Conservation (phyloP, 2,113 vertebrate genomes). For the Oryzias celebensis region DNA sequence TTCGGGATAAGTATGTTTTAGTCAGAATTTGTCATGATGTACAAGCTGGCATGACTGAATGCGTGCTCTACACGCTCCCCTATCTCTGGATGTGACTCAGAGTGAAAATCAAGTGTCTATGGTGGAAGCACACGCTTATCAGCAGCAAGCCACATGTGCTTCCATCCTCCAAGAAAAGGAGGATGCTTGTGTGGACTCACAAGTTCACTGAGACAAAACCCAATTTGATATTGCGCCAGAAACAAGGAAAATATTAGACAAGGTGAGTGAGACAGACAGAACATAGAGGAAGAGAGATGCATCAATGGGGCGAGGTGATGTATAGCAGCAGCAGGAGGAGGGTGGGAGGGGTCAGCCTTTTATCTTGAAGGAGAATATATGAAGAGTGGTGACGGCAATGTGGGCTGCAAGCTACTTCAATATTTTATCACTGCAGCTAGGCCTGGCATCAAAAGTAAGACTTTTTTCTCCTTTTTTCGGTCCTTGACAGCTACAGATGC, state of each 20-base stretch:
- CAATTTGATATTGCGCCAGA: neutral
- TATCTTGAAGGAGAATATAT: constrained; percentile 67
- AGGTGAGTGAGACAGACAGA: constrained; percentile 11
- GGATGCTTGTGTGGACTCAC: neutral
- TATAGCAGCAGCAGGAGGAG: constrained; percentile 4
- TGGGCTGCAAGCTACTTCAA: constrained; percentile 57
- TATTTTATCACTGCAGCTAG: constrained; percentile 59
- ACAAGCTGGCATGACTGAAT: too few species aligned
- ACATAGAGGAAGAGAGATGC: constrained; percentile 17
- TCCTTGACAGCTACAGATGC: constrained; percentile 43
- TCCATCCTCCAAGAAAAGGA: neutral
- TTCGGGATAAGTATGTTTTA: too few species aligned
- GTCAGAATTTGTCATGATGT: too few species aligned
- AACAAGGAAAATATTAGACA: neutral
- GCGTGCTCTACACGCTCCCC: too few species aligned
- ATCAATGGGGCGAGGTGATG: constrained; percentile 45
- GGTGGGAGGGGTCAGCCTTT: constrained; percentile 50
- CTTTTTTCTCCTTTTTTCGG: constrained; percentile 11
- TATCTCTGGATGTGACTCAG: too few species aligned
- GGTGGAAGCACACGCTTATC: neutral
- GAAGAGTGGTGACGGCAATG: constrained; percentile 49
- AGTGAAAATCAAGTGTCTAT: neutral
- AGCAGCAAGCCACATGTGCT: neutral
- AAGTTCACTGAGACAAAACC: neutral
- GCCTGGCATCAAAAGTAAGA: constrained; percentile 40